Base-by-base conservation (phyloP, 1,140 invertebrate species). In the Aethina tumida region DNA sequence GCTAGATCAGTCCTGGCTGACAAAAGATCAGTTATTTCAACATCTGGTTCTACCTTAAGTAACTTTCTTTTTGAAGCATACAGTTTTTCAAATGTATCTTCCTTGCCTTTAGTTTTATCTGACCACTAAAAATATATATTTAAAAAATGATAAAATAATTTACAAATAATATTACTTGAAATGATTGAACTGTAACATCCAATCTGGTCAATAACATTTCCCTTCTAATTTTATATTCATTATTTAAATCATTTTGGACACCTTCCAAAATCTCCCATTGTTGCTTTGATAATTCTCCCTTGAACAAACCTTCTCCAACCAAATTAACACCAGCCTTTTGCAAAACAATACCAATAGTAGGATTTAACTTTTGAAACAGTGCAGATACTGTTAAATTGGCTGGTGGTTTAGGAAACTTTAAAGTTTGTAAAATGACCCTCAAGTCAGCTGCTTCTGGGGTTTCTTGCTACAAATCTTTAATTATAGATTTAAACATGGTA, bases 111-210 rank as follows among this genome's bases (percentile, higher is more conserved):
- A 26, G 82, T 67, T 49, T 77, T 75, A 26, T 91, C 87, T 0
- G 88, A 90, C 90, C 90, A 96, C 79, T 86, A 47, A 46, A 61
- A 58, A 8, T 36, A 39, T 34, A 44, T 35, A 45, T 38, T 43
- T 4, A 31, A 31, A 31, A n/a, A 31, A 31, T 2, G n/a, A 4
- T 31, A 14, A 12, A 13, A 15, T 31, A 33, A 35, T 32, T 3
- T 32, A 28, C 17, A 35, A 33, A 20, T 14, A 32, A 14, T 44
- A 21, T 41, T 43, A 56, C 54, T 67, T 82, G 72, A 64, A 96
- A 97, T 14, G 90, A 95, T 62, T 92, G 86, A 52, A 97, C 77
- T 3, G 93, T 97, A 22, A 93, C 91, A 66, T 97, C 92, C 25
- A 96, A 62, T 32, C 94, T 69, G 41, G 89, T 92, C 1, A 95